Base-by-base conservation (phyloP, 1,140 invertebrate genomes). In the Drosophila azteca region DNA sequence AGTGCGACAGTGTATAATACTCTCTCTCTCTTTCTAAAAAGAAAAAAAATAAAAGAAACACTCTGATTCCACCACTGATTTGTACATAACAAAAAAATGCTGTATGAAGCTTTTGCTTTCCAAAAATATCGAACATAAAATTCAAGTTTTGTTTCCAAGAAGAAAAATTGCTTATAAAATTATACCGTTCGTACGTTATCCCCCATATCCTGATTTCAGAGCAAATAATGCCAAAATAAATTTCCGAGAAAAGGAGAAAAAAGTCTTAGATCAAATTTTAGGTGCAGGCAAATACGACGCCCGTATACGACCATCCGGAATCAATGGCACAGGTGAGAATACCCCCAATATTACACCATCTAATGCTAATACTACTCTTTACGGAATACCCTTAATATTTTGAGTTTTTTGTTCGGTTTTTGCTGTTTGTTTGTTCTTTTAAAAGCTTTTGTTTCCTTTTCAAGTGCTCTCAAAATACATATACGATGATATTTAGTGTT, bases 171-270 rank as follows among this genome's bases (percentile, higher is more conserved):
- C 17, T 41, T 31, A 50, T 88, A 35, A 85, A 85, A 87, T 91
- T 91, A 90, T 91, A 91, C 90, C 35, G 77, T 91, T 78, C 90
- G 90, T 91, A 77, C 90, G 83, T 49, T 91, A 91, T 91, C 35
- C 35, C 90, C 90, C 90, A 87, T 91, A 91, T 91, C 90, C 90
- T 90, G 83, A 88, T 89, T 82, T 90, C 92, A 94, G 94, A 93
- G 94, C 94, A 92, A 94, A 94, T 90, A 93, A 93, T 91, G 93
- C 93, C 79, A 96, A 95, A 92, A 95, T 96, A 91, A 97, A 97
- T 93, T 97, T 96, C 93, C 94, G 97, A 77, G 96, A 97, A 94
- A 98, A 97, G 92, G 97, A 98, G 93, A 98, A 98, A 92, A 95
- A 97, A 93, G 96, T 98, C 81, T 93, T 98, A 92, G 97, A 98